Conservation (phyloP, 2,888 invertebrate genomes). For the Conus canariensis region DNA sequence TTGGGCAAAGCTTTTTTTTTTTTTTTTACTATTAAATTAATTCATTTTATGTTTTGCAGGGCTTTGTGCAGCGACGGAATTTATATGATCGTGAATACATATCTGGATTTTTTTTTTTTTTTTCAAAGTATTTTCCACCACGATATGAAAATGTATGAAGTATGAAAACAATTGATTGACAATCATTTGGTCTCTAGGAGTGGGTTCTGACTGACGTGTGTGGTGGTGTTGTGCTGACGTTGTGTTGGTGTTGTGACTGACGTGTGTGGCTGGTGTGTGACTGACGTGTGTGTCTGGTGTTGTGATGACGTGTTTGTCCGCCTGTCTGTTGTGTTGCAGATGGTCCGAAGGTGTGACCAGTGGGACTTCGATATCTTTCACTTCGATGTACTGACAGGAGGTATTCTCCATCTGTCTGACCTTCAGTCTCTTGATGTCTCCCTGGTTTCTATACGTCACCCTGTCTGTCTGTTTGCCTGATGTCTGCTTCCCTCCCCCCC, state of each 20-base stretch:
- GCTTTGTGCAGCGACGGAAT: too few relatives aligned
- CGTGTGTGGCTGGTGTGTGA: background rate
- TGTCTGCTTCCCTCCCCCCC: too few relatives aligned
- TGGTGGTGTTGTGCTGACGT: background rate
- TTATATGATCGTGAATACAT: too few relatives aligned
- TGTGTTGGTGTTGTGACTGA: background rate
- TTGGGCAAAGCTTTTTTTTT: too few relatives aligned
- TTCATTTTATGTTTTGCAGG: too few relatives aligned
- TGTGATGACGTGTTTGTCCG: background rate
- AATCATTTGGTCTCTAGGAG: too few relatives aligned
- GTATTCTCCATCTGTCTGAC: background rate
- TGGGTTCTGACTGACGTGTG: background rate
- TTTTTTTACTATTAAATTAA: too few relatives aligned
- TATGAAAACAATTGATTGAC: background rate
- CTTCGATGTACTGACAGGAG: background rate
- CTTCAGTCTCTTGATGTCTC: background rate
- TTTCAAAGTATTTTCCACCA: too few relatives aligned
- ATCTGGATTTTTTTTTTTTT: too few relatives aligned
- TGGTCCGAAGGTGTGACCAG: background rate
- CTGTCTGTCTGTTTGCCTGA: background rate
- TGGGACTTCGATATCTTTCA: constrained; percentile 29
- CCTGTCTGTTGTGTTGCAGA: background rate
- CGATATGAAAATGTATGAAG: too few relatives aligned
- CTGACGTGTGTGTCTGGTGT: background rate
- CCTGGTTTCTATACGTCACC: background rate